Base-by-base conservation (phyloP, 2,797 vertebrate genomes). In the Microctenopoma lineatum region DNA sequence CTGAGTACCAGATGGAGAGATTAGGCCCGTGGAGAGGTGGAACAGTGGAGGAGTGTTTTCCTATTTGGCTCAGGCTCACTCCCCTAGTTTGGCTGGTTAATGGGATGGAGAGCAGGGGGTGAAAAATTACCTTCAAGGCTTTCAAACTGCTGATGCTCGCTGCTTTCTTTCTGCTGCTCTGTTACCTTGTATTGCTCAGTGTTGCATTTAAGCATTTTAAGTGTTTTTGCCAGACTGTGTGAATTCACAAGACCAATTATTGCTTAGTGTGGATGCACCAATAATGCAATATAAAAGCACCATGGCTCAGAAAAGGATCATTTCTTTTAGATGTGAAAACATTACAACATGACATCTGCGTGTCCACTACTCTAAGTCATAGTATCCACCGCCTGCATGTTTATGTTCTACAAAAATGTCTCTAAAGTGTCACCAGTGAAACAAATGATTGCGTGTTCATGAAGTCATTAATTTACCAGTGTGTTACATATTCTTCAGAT, bases 1-100 rank as follows among this genome's bases (percentile, higher is more conserved):
- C 79, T 55, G 84, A 82, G 84, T 66, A 90, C 80, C 93, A 94
- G 94, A 94, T 94, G 92, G 92, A 84, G 77, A 93, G 92, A 94
- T 94, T 94, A 94, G 70, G 69, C 66, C 69, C 53, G 13, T 77
- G 84, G 75, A 85, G 73, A 76, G 79, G 54, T 21, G 80, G 83
- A 75, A 73, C 79, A 63, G 79, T 73, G 77, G 85, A 90, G 71
- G 89, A 87, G 73, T 78, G 71, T 93, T 72, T 94, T 90, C 87
- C 84, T 57, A 25, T 84, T 36, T 87, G 91, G 91, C 90, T 91
- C 90, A 73, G 75, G 70, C 79, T 78, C 92, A 86, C 84, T 85
- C 83, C 81, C 64, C 90, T 91, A 42, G 67, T 90, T 84, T 71
- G 71, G 74, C 77, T 90, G 1, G 54, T 83, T 79, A 83, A 77